phyloP scores from a whole-genome alignment of 2,888 invertebrate genomes.

The Drosophila demipolita region DNA sequence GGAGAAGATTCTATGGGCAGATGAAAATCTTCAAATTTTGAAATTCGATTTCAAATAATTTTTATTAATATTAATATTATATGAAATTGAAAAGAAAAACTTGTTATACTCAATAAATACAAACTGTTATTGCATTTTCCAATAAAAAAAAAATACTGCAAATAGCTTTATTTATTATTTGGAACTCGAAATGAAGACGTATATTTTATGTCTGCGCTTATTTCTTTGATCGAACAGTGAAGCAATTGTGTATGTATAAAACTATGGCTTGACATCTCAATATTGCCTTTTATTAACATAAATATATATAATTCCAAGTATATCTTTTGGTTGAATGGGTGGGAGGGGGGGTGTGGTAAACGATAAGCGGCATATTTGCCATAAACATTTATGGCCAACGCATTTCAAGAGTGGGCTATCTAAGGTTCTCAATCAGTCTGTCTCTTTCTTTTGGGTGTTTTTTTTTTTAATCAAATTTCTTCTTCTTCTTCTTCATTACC shows the following conservation, averaged over 20 bases:
- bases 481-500: too few species aligned
- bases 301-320: slow-evolving; percentile 25
- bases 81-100: neutral
- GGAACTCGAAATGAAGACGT: neutral
- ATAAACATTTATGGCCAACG: slow-evolving; percentile 58
- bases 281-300: slow-evolving; percentile 26
- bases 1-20: neutral
- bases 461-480: slow-evolving; percentile 39
- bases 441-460: slow-evolving; percentile 11
- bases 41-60: too few species aligned
- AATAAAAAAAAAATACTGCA: neutral
- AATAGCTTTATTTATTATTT: neutral
- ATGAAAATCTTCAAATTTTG: neutral
- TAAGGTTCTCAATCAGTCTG: neutral
- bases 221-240: slow-evolving; percentile 57
- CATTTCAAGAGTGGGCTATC: slow-evolving; percentile 2
- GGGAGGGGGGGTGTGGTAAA: neutral
- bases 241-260: slow-evolving; percentile 24
- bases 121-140: neutral
- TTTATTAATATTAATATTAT: too few species aligned
- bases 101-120: neutral
- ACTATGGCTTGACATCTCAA: slow-evolving; percentile 1
- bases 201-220: slow-evolving; percentile 19
- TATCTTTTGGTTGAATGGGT: neutral
- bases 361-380: slow-evolving; percentile 59